Evolutionary conservation across 2,113 vertebrate species (phyloP).

Genomic region (Oncorhynchus mykiss): DNA sequence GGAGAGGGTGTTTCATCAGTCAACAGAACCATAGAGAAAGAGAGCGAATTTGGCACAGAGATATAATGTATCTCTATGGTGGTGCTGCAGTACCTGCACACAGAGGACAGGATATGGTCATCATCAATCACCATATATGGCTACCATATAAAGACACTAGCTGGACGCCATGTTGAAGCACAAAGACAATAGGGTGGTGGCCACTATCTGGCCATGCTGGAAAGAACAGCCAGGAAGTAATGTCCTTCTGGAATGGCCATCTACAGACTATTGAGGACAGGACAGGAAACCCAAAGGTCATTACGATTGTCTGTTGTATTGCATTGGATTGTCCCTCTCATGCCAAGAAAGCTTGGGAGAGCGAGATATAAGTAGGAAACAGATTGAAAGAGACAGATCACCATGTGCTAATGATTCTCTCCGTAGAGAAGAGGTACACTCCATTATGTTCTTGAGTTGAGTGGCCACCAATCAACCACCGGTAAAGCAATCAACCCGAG

Average conservation of each 20-base stretch:
- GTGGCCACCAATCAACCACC: conserved; percentile 22
- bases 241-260: too few relatives aligned
- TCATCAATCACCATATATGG: too few relatives aligned
- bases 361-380: neutral
- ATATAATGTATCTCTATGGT: neutral
- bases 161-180: too few relatives aligned
- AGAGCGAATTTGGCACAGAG: neutral
- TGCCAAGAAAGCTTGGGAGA: neutral
- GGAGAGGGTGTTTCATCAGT: too few relatives aligned
- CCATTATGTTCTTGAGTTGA: conserved; percentile 25
- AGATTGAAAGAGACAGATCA: neutral
- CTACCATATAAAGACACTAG: too few relatives aligned
- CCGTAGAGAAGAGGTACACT: neutral
- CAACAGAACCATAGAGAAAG: neutral
- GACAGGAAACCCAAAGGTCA: neutral
- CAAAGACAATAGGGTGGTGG: too few relatives aligned
- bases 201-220: too few relatives aligned
- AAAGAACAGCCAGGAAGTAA: too few relatives aligned
- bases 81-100: too few relatives aligned
- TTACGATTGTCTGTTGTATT: too few relatives aligned
- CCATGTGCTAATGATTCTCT: neutral
- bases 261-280: neutral
- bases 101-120: too few relatives aligned
- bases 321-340: too few relatives aligned
- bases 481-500: conserved; percentile 35